phyloP scores from a whole-genome alignment of 2,888 invertebrate species.

The Calameuta filiformis region DNA sequence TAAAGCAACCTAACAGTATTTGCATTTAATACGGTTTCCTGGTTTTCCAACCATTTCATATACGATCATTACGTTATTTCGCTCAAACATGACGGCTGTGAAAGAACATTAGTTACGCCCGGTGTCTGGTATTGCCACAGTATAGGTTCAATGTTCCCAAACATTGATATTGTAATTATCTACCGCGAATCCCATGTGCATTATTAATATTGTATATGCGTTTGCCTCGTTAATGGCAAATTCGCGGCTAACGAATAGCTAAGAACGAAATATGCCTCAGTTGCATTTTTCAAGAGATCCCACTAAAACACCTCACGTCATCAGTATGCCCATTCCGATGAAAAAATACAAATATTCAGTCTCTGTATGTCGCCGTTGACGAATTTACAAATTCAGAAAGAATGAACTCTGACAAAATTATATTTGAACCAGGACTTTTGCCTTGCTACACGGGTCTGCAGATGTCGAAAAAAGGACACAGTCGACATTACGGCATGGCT shows the following conservation, averaged over 20 bases:
- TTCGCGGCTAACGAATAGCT: not conserved
- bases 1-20: slow-evolving; percentile 22
- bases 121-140: not conserved
- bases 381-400: not conserved
- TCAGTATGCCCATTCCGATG: not conserved
- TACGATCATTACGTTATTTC: slow-evolving; percentile 24
- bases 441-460: not conserved
- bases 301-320: not conserved
- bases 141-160: slow-evolving; percentile 9
- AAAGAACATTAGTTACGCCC: not conserved
- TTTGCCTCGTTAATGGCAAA: slow-evolving; percentile 17
- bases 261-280: not conserved
- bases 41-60: slow-evolving; percentile 28
- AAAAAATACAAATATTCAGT: not conserved
- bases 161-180: slow-evolving; percentile 32
- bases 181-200: slow-evolving; percentile 21
- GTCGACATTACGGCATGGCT: slow-evolving; percentile 17
- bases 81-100: not conserved
- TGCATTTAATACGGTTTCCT: slow-evolving; percentile 32
- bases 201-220: slow-evolving; percentile 30
- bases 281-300: not conserved
- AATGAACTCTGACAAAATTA: not conserved
- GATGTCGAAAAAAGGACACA: not conserved
- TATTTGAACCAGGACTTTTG: not conserved
- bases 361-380: not conserved